Evolutionary conservation across 92 coral and sea anemone genomes (phyloP).

Genomic region (Epizoanthus illoricatus): DNA sequence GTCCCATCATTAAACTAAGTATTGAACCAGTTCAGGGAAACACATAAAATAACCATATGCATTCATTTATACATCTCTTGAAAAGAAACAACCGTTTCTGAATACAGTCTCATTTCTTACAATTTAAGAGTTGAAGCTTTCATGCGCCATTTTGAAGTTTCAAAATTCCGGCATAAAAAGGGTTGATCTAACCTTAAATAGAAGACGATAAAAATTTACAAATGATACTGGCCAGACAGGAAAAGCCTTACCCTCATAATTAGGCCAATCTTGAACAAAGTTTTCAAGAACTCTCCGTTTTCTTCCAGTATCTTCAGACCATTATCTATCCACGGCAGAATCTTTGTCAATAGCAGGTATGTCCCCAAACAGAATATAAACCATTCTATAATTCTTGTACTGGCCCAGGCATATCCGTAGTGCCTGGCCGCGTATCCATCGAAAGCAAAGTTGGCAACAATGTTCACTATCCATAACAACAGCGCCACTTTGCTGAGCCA

Average conservation of each 20-base stretch:
- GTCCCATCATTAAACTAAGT: too few species aligned
- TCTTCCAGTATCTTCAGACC: conserved; percentile 19
- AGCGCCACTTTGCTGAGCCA: conserved; percentile 5
- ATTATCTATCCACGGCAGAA: background rate
- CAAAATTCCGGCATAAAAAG: too few species aligned
- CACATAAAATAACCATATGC: too few species aligned
- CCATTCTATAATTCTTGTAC: conserved; percentile 17
- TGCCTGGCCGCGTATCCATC: conserved; percentile 19
- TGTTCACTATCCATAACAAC: conserved; percentile 13
- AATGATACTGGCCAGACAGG: too few species aligned
- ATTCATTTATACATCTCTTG: too few species aligned
- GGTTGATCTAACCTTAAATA: too few species aligned
- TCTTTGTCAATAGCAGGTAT: conserved; percentile 3
- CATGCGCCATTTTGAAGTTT: too few species aligned
- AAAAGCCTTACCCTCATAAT: conserved; percentile 7
- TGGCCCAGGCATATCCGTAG: conserved; percentile 38
- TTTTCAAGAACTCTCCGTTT: background rate
- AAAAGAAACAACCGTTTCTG: too few species aligned
- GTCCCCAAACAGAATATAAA: conserved; percentile 18
- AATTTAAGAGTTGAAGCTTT: too few species aligned
- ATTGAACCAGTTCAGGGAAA: too few species aligned
- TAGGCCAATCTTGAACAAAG: conserved; percentile 8
- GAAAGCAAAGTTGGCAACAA: conserved; percentile 15
- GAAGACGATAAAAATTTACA: too few species aligned
- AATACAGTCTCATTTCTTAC: too few species aligned